Conservation (phyloP, 2,888 invertebrate genomes). For the Metalampra italica region DNA sequence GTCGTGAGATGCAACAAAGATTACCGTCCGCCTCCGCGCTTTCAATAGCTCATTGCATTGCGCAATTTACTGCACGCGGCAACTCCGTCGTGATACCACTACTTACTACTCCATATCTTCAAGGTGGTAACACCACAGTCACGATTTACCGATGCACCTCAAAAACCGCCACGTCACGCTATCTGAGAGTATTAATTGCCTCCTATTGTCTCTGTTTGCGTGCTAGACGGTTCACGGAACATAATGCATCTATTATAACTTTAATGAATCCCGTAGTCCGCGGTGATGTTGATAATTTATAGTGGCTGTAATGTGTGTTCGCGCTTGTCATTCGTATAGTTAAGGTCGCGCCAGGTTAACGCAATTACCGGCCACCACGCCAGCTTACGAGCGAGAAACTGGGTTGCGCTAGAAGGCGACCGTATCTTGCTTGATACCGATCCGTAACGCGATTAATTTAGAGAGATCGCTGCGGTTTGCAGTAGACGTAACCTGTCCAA, state of each 20-base stretch:
- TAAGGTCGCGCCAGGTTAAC: slow-evolving; percentile 21
- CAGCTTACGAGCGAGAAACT: slow-evolving; percentile 24
- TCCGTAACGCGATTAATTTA: slow-evolving; percentile 30
- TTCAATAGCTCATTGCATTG: slow-evolving; percentile 58
- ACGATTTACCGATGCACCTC: slow-evolving; percentile 42
- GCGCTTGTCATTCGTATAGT: not conserved
- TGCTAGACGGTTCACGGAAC: too few species aligned
- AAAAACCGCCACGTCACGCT: not conserved
- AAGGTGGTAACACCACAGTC: slow-evolving; percentile 50
- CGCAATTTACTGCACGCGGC: slow-evolving; percentile 65
- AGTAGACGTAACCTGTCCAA: slow-evolving; percentile 22
- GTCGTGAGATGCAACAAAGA: slow-evolving; percentile 61
- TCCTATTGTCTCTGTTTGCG: too few species aligned
- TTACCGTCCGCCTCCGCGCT: slow-evolving; percentile 46
- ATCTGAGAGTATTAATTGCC: not conserved
- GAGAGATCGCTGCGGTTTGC: slow-evolving; percentile 37
- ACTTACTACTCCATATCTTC: slow-evolving; percentile 42
- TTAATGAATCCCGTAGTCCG: too few species aligned
- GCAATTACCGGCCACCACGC: slow-evolving; percentile 23
- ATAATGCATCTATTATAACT: too few species aligned
- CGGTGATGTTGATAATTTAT: too few species aligned
- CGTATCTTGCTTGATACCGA: slow-evolving; percentile 22
- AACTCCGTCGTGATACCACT: slow-evolving; percentile 43
- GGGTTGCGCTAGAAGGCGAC: slow-evolving; percentile 42
- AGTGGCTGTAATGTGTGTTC: not conserved